These are phyloP conservation scores for Eufriesea mexicana DNA, from an alignment of 1,140 invertebrate genomes.

Conservation along the genomic window DNA sequence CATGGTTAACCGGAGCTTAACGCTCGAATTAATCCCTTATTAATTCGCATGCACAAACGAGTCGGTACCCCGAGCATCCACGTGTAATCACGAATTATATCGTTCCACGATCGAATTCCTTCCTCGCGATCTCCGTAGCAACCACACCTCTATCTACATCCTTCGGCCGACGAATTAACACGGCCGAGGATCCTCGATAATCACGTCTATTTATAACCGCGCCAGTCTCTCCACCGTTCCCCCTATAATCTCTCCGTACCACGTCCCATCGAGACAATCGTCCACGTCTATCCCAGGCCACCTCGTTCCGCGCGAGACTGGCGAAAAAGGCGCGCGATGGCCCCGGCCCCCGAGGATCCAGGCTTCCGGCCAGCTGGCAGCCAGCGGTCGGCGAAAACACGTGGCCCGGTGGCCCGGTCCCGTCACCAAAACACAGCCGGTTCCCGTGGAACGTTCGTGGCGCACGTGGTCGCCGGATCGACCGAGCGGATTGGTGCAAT, in stretches of 20 bases:
- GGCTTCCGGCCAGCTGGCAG: background rate
- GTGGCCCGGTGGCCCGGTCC: background rate
- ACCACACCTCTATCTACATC: background rate
- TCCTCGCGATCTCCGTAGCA: background rate
- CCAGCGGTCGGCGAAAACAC: background rate
- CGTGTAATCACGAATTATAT: background rate
- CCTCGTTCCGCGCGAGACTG: background rate
- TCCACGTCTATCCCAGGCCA: too few relatives aligned
- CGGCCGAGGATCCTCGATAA: background rate
- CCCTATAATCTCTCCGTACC: background rate
- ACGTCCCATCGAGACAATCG: background rate
- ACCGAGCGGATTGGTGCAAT: conserved; percentile 73
- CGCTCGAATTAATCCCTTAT: background rate
- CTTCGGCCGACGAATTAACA: background rate
- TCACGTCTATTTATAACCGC: background rate
- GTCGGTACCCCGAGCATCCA: too few relatives aligned
- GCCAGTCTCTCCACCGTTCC: too few relatives aligned
- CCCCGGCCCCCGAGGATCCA: too few relatives aligned
- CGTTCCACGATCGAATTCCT: background rate
- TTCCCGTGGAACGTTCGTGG: conserved; percentile 23
- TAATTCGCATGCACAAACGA: background rate
- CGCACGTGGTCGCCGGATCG: conserved; percentile 73
- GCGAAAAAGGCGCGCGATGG: background rate
- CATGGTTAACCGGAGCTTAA: background rate
- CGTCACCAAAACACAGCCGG: conserved; percentile 28